Evolutionary conservation across 2,113 vertebrate genomes (phyloP), one percentile per base, ranked within the genome.

Genomic region (Pelobates fuscus): DNA sequence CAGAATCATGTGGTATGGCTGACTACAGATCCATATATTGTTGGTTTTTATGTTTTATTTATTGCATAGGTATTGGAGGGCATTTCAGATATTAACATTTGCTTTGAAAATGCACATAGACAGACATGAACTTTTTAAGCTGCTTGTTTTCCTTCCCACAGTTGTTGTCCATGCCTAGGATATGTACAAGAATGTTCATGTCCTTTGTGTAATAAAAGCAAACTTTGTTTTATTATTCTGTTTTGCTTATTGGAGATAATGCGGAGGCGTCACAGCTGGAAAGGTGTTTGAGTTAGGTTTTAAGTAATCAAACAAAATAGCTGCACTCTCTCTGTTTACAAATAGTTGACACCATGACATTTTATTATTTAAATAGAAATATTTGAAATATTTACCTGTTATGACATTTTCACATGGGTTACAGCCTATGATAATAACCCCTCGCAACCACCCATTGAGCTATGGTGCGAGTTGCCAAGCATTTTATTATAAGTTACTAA

Each of bases 161-260:
- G 70, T 62, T 52, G 26, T 8, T 18, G 20, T 29, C 2, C 37
- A 17, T 23, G 23, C 12, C 55, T 26, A 23, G 68, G 44, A 70
- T 70, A 60, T 27, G 32, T 60, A 20, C 23, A 14, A 17, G 21
- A 27, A 29, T 70, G 58, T 59, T 49, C 3, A 18, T 71, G 29
- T 46, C 69, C 69, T 49, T 17, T 20, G 41, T 20, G 24, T 32
- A 21, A 49, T 62, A 37, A 63, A 71, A 63, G 21, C 58, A 26
- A 37, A 37, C 32, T 37, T 17, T n/a, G 24, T 5, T 32, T 49
- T n/a, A n/a, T n/a, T n/a, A n/a, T n/a, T n/a, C n/a, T 71, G 41
- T 71, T 71, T 44, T 62, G 43, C 59, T 61, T 59, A 30, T 70
- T 71, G 69, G 58, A 32, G 21, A 23, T 71, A 62, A 59, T 20